phyloP scores from a whole-genome alignment of 2,113 vertebrate genomes.

The Microcebus lehilahytsara region DNA sequence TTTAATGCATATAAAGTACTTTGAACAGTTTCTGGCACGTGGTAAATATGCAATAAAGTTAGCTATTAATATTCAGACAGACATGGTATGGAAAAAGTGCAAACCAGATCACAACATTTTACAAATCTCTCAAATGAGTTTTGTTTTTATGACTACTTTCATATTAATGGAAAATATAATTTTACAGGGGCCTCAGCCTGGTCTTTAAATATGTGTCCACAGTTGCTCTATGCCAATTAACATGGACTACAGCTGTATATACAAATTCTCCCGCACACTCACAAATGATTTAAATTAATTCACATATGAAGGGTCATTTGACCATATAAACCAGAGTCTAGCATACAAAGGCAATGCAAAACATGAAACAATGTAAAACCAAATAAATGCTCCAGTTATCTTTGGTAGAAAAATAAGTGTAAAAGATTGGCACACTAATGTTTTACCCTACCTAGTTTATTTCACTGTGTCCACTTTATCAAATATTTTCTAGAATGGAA shows the following conservation, averaged over 20 bases:
- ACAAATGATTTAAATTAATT: slow-evolving; percentile 32
- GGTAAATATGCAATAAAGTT: background rate
- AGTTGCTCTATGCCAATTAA: background rate
- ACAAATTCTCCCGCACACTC: background rate
- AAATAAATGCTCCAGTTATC: background rate
- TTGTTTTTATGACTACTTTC: background rate
- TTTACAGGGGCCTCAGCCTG: background rate
- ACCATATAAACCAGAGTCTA: background rate
- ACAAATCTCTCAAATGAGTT: background rate
- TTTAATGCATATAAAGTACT: background rate
- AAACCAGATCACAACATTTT: background rate
- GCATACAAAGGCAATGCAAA: background rate
- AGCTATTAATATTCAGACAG: background rate
- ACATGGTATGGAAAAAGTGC: background rate
- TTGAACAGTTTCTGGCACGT: background rate
- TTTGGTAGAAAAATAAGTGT: slow-evolving; percentile 12
- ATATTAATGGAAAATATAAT: slow-evolving; percentile 39
- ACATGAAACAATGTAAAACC: slow-evolving; percentile 33
- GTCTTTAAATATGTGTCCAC: background rate
- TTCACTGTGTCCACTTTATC: background rate
- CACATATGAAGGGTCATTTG: background rate
- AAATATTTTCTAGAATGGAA: slow-evolving; percentile 19
- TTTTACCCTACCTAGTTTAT: background rate
- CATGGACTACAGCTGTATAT: background rate
- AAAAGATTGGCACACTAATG: background rate